Percentiles rank a stretch among this genome's conserved stretches.
phyloP scores from a whole-genome alignment of 2,797 vertebrate species.

The Epinephelus awoara region DNA sequence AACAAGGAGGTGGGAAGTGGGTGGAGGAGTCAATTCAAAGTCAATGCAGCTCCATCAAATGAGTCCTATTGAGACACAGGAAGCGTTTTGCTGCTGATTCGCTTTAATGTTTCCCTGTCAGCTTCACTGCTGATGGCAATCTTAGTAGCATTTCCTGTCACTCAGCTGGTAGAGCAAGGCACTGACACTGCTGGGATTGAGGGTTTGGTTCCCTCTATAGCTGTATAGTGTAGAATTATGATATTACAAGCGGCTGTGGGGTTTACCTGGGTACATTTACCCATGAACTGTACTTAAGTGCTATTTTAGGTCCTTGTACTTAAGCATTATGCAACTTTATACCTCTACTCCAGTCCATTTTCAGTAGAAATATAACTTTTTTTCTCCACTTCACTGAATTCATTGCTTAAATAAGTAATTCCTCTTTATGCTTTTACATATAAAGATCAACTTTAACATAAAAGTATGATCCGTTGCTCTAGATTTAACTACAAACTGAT shows the following conservation, averaged over 20 bases:
- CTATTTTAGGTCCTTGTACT: background rate
- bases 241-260: no score
- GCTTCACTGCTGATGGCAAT: background rate
- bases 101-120: constrained; percentile 23
- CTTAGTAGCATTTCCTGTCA: background rate
- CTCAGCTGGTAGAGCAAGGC: constrained; percentile 5
- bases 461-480: no score
- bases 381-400: no score
- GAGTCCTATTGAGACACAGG: constrained; percentile 47
- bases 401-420: no score
- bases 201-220: constrained; percentile 14
- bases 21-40: constrained; percentile 67
- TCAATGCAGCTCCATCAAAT: constrained; percentile 55
- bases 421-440: no score
- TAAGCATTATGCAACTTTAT: background rate
- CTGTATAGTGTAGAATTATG: no score
- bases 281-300: no score
- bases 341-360: background rate
- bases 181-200: background rate
- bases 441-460: no score
- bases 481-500: no score
- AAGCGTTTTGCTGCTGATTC: constrained; percentile 36
- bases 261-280: no score
- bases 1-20: constrained; percentile 61
- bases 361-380: no score